These are phyloP conservation scores for Geotrupes spiniger DNA, from an alignment of 2,888 invertebrate species.

Conservation along the genomic window DNA sequence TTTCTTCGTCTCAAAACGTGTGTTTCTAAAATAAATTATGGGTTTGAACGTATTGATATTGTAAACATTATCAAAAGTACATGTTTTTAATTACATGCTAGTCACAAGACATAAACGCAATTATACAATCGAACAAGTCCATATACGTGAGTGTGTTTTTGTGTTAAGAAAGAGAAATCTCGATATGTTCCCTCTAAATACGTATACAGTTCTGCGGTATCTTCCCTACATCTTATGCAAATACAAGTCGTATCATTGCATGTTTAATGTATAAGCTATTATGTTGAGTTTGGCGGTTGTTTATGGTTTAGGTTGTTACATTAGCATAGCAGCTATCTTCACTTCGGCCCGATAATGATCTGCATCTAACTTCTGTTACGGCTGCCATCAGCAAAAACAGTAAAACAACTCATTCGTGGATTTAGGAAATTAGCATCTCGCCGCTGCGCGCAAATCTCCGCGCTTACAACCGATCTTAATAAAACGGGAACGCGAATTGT, in stretches of 20 bases:
- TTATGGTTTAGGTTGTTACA: constrained; percentile 47
- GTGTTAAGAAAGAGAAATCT: too few relatives aligned
- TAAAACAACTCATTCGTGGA: constrained; percentile 37
- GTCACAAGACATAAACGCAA: too few relatives aligned
- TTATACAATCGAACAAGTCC: too few relatives aligned
- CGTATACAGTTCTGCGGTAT: constrained; percentile 27
- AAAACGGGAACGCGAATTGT: too few relatives aligned
- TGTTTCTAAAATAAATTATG: too few relatives aligned
- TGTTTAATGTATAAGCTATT: constrained; percentile 50
- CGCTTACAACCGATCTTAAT: constrained; percentile 10
- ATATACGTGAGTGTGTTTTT: too few relatives aligned
- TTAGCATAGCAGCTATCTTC: constrained; percentile 44
- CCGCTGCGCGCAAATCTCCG: constrained; percentile 8
- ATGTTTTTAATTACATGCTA: too few relatives aligned
- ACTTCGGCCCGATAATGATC: constrained; percentile 43
- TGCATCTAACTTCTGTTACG: constrained; percentile 35
- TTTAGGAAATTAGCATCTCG: constrained; percentile 38
- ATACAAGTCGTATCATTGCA: constrained; percentile 45
- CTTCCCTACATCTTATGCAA: constrained; percentile 47
- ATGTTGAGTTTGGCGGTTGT: constrained; percentile 47
- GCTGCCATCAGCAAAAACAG: constrained; percentile 36
- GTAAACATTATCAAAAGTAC: too few relatives aligned
- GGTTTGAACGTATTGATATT: too few relatives aligned
- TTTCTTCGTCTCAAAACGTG: too few relatives aligned
- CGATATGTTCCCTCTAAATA: constrained; percentile 10